Percentiles rank a stretch among this genome's conserved stretches.
These are phyloP conservation scores for Terrapene triunguis DNA, from an alignment of 2,113 vertebrate species.

Conservation along the genomic window DNA sequence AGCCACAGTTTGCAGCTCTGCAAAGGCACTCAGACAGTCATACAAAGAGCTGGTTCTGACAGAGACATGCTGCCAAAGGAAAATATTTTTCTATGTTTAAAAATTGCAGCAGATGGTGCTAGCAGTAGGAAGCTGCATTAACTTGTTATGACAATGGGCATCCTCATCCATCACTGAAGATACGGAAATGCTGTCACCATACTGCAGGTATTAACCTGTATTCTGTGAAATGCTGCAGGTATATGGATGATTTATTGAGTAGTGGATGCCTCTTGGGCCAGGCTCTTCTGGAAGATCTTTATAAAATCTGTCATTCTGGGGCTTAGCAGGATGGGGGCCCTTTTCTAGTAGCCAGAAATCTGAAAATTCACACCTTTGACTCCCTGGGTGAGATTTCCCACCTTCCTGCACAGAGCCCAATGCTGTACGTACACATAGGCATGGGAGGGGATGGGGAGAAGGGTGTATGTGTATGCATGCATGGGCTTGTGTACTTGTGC, in stretches of 20 bases:
- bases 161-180: conserved; percentile 46
- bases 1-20: conserved; percentile 36
- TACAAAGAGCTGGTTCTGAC: conserved; percentile 46
- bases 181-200: conserved; percentile 35
- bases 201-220: conserved; percentile 12
- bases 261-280: neutral
- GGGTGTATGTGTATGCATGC: neutral
- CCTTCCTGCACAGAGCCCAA: neutral
- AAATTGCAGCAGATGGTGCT: conserved; percentile 66
- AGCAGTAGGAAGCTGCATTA: conserved; percentile 53
- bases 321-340: neutral
- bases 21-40: neutral
- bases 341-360: neutral
- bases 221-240: neutral
- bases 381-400: neutral
- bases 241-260: conserved; percentile 4
- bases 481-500: neutral
- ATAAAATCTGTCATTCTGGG: neutral
- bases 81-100: conserved; percentile 72
- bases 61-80: conserved; percentile 74
- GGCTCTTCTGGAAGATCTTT: neutral
- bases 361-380: neutral
- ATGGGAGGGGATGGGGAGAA: no score
- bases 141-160: conserved; percentile 45
- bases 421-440: neutral